These are phyloP conservation scores for Drosophila willistoni DNA, from an alignment of 1,140 invertebrate species.

Conservation along the genomic window DNA sequence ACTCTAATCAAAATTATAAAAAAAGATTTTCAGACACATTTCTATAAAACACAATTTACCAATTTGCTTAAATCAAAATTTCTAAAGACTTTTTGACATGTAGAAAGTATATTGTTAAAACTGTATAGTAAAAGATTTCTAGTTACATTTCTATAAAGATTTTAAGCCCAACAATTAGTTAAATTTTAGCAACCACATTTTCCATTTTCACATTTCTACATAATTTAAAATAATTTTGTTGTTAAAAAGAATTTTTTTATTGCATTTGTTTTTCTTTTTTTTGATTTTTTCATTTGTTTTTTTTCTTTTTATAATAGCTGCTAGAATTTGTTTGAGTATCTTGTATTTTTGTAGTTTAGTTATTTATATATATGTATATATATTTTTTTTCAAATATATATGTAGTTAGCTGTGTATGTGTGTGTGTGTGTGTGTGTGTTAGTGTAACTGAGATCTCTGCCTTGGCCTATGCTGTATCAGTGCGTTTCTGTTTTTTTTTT, in stretches of 20 bases:
- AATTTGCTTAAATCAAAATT: no score
- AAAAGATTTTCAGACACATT: no score
- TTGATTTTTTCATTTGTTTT: conserved; percentile 39
- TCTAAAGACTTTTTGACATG: no score
- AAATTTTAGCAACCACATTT: no score
- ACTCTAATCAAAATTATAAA: no score
- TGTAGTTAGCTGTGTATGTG: conserved; percentile 25
- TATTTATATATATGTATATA: conserved; percentile 42
- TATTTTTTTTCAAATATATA: conserved; percentile 25
- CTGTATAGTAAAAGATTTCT: no score
- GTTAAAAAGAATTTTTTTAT: conserved; percentile 65
- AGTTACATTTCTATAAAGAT: no score
- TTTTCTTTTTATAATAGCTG: conserved; percentile 60
- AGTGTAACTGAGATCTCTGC: conserved; percentile 44
- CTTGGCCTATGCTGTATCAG: conserved; percentile 55
- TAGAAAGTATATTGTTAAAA: no score
- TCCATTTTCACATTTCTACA: background rate
- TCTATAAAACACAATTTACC: no score
- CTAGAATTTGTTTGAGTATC: conserved; percentile 64
- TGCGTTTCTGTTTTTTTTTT: conserved; percentile 38
- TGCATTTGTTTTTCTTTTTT: conserved; percentile 52
- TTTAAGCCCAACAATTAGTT: no score
- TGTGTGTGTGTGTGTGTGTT: conserved; percentile 22
- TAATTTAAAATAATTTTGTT: conserved; percentile 8
- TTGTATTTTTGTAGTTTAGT: conserved; percentile 56